Percentiles rank a stretch among this genome's conserved stretches.
Conservation (phyloP, 2,888 invertebrate species). For the Netelia inedita region DNA sequence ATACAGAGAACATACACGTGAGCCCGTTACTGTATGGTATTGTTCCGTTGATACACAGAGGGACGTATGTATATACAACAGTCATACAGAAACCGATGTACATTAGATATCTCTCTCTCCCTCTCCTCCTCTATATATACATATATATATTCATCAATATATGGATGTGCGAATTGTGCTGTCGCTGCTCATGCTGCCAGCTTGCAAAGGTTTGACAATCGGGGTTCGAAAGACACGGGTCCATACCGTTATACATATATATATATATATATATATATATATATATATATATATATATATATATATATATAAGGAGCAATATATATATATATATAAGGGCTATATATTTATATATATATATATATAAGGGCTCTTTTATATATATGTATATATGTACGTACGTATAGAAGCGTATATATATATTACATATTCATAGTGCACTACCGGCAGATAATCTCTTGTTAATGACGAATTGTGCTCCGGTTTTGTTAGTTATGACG, state of each 20-base stretch:
- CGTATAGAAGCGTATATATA: background rate
- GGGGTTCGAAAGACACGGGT: constrained; percentile 19
- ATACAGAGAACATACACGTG: background rate
- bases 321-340: too few species aligned
- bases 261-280: background rate
- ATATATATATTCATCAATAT: background rate
- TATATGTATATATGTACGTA: background rate
- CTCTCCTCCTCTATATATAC: too few species aligned
- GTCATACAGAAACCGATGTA: background rate
- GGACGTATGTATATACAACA: background rate
- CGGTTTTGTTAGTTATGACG: constrained; percentile 47
- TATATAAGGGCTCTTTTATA: too few species aligned
- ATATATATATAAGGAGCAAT: background rate
- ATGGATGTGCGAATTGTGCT: background rate
- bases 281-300: background rate
- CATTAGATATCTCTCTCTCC: too few species aligned
- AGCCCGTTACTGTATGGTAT: background rate
- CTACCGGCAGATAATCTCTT: constrained; percentile 47
- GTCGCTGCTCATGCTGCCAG: constrained; percentile 18
- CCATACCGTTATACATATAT: background rate
- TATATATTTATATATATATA: background rate
- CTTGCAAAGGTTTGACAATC: constrained; percentile 46
- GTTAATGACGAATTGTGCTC: constrained; percentile 43
- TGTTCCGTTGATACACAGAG: background rate
- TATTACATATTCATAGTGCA: background rate